Evolutionary conservation across 2,113 vertebrate species (phyloP).

Genomic region (Eolophus roseicapilla): DNA sequence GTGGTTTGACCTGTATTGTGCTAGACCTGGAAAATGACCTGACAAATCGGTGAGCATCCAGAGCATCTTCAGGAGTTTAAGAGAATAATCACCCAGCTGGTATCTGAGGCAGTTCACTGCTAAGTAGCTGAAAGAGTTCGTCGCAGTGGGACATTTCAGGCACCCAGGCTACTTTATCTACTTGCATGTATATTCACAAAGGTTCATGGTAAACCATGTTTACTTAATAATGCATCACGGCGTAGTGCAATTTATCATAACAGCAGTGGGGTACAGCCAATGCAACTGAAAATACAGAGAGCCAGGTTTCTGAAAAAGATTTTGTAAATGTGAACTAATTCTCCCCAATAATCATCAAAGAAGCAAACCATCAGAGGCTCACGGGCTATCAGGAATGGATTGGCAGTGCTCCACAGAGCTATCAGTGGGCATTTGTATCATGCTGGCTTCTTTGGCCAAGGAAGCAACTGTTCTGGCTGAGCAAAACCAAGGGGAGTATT

Average conservation of each 20-base stretch:
- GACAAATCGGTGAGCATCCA: not conserved
- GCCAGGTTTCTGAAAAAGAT: not conserved
- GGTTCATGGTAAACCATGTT: not conserved
- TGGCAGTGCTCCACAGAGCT: rapidly evolving
- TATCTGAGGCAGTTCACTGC: not conserved
- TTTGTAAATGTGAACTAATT: not conserved
- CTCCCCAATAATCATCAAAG: not conserved
- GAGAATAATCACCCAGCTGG: not conserved
- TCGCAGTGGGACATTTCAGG: not conserved
- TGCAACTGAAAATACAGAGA: not conserved
- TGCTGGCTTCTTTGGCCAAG: not conserved
- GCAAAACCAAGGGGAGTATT: not conserved
- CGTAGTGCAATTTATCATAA: not conserved
- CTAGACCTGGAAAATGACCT: not conserved
- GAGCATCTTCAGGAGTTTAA: not conserved
- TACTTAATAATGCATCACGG: not conserved
- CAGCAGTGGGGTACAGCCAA: not conserved
- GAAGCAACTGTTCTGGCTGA: not conserved
- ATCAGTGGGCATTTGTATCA: rapidly evolving
- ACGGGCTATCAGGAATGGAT: not conserved
- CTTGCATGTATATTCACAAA: not conserved
- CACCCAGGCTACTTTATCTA: not conserved
- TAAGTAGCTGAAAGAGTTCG: not conserved
- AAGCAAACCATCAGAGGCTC: not conserved
- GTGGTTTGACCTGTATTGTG: not conserved